A percentile compares a stretch with the other conserved stretches of the same genome.
These are phyloP conservation scores for Zenarchopterus dispar DNA, from an alignment of 2,797 vertebrate genomes.

Conservation along the genomic window DNA sequence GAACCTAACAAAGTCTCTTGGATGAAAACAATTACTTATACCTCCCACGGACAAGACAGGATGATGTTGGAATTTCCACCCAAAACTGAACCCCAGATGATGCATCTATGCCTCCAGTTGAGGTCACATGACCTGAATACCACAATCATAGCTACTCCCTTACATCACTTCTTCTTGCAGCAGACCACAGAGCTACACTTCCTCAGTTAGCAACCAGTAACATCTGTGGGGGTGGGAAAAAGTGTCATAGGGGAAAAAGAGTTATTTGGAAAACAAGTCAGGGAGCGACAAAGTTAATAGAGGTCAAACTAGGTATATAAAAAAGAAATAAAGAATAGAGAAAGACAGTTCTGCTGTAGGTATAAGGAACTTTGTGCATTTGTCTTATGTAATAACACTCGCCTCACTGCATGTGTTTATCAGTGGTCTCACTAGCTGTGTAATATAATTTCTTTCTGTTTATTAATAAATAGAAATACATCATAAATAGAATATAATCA, in stretches of 20 bases:
- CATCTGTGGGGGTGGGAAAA: background rate
- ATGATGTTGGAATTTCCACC: conserved; percentile 61
- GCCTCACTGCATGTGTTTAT: background rate
- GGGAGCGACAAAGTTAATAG: background rate
- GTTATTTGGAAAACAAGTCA: background rate
- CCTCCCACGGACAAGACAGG: background rate
- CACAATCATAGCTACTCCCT: conserved; percentile 29
- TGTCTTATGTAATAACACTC: conserved; percentile 49
- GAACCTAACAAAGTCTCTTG: conserved; percentile 25
- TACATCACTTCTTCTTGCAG: conserved; percentile 63
- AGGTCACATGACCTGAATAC: conserved; percentile 35
- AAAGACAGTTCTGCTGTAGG: background rate
- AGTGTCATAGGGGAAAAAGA: conserved; percentile 4
- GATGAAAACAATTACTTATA: conserved; percentile 40
- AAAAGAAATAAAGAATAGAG: background rate
- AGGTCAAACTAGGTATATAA: conserved; percentile 14
- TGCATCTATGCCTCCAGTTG: conserved; percentile 23
- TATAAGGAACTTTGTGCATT: conserved; percentile 19
- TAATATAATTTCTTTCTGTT: background rate
- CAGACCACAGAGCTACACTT: conserved; percentile 32
- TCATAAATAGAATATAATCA: too few species aligned
- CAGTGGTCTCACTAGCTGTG: background rate
- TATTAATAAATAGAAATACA: too few species aligned
- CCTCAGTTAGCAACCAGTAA: conserved; percentile 28
- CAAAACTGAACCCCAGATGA: conserved; percentile 2